These are phyloP conservation scores for Apogon hyalosoma DNA, from an alignment of 2,797 vertebrate species.

Conservation along the genomic window DNA sequence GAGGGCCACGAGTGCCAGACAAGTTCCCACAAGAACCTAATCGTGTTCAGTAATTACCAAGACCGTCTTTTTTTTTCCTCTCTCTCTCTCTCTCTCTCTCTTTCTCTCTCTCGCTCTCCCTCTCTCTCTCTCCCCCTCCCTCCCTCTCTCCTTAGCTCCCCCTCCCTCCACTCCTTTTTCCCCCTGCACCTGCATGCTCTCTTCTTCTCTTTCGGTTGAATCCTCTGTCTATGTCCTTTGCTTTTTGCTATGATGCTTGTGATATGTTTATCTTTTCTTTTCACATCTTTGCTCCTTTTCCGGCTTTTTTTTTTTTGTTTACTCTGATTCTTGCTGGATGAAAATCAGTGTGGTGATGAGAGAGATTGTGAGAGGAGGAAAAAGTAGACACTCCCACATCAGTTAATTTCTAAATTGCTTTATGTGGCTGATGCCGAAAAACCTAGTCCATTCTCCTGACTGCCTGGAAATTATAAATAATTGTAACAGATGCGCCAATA, in stretches of 20 bases:
- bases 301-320: conserved; percentile 29
- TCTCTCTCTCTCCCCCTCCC: conserved; percentile 20
- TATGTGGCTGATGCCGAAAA: conserved; percentile 97
- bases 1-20: conserved; percentile 92
- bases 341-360: conserved; percentile 84
- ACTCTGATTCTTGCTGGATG: conserved; percentile 83
- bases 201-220: conserved; percentile 43
- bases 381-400: conserved; percentile 95
- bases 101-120: conserved; percentile 2
- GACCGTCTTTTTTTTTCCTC: conserved; percentile 66
- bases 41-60: conserved; percentile 99
- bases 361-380: conserved; percentile 41
- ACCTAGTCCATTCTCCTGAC: conserved; percentile 87
- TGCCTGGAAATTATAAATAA: conserved; percentile 99
- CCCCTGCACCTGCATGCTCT: conserved; percentile 56
- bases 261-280: conserved; percentile 37
- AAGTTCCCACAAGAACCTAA: conserved; percentile 99
- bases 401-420: conserved; percentile 99
- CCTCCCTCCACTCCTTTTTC: conserved; percentile 33
- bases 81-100: conserved; percentile 20
- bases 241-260: conserved; percentile 35
- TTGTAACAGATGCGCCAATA: conserved; percentile 99
- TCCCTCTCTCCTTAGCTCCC: conserved; percentile 20
- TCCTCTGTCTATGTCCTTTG: conserved; percentile 26
- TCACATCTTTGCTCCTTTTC: conserved; percentile 12